Evolutionary conservation across 2,888 invertebrate genomes (phyloP).

Genomic region (Sisyra nigra): DNA sequence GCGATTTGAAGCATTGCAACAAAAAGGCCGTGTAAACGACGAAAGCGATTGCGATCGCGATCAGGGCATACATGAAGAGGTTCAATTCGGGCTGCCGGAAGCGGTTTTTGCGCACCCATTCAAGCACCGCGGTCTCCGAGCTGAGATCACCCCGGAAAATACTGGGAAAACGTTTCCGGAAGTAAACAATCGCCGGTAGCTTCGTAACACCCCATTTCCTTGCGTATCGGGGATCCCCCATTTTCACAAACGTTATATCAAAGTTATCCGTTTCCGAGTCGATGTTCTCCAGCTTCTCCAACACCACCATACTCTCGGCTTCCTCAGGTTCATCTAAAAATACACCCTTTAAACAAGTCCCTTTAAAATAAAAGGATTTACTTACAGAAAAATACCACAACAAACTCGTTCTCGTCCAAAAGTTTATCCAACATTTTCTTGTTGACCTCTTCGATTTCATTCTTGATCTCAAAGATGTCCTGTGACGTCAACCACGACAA

Average conservation of each 20-base stretch:
- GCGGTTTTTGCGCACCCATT: slow-evolving; percentile 85
- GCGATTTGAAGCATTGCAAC: slow-evolving; percentile 73
- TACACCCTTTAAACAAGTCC: slow-evolving; percentile 6
- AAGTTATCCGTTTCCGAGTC: slow-evolving; percentile 90
- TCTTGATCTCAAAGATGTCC: slow-evolving; percentile 88
- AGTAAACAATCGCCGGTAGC: slow-evolving; percentile 81
- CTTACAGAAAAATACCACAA: slow-evolving; percentile 93
- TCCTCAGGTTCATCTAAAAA: slow-evolving; percentile 61
- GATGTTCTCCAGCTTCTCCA: slow-evolving; percentile 79
- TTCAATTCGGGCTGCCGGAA: slow-evolving; percentile 86
- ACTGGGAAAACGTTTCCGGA: slow-evolving; percentile 80
- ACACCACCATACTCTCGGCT: slow-evolving; percentile 63
- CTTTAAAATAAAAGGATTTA: slow-evolving; percentile 15
- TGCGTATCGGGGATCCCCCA: slow-evolving; percentile 81
- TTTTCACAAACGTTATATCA: slow-evolving; percentile 88
- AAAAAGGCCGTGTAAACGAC: slow-evolving; percentile 82
- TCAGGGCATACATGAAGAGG: slow-evolving; percentile 84
- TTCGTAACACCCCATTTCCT: slow-evolving; percentile 88
- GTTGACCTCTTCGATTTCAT: slow-evolving; percentile 94
- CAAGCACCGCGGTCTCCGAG: slow-evolving; percentile 72
- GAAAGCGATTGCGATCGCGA: slow-evolving; percentile 73
- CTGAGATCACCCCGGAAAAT: slow-evolving; percentile 65
- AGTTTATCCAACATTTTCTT: slow-evolving; percentile 92
- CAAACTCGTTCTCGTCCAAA: slow-evolving; percentile 85
- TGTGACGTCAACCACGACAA: slow-evolving; percentile 84